Evolutionary conservation across 1,140 invertebrate genomes (phyloP), one percentile per base, ranked within the genome.

Genomic region (Cyclargus thomasi): DNA sequence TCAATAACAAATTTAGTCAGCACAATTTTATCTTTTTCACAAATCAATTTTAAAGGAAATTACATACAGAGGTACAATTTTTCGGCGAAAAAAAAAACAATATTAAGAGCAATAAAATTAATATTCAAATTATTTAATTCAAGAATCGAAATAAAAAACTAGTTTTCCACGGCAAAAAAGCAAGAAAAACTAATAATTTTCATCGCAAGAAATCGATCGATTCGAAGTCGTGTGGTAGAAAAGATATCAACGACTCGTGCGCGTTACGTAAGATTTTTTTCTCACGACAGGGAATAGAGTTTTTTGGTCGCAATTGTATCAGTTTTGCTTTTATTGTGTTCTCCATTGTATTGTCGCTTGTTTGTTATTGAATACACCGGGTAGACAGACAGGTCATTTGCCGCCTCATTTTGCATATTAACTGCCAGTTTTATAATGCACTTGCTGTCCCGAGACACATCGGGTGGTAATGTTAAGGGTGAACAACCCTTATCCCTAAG

Each of bases 221-320:
- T 20, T 20, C n/a, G n/a, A n/a, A 59, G 18, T 59, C 10, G 18
- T 62, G 66, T 63, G 66, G 55, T 71, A 74, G 67, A 71, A 71
- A 69, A 71, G 72, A 74, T 62, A 57, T 71, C 57, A 74, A 74
- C 70, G 70, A 17, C 47, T 55, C 59, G 18, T 53, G 69, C 65
- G 55, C 23, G 35, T 35, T 64, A 23, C 5, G 10, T 39, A 35
- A 16, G 29, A 20, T 64, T 39, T 36, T n/a, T 64, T 64, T 64
- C 63, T 14, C 63, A 64, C 29, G 18, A 17, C 29, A 39, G 63
- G 63, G 63, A 64, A 39, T 36, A 64, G 39, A 39, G 35, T 64
- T 64, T 64, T 64, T 64, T 35, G 29, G 35, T 39, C 23, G 5
- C 63, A 18, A 64, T 18, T 35, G 29, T 64, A 18, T 18, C 35